Percentiles rank a stretch among this genome's conserved stretches.
phyloP scores from a whole-genome alignment of 2,888 invertebrate species.

The Zeuzera pyrina region DNA sequence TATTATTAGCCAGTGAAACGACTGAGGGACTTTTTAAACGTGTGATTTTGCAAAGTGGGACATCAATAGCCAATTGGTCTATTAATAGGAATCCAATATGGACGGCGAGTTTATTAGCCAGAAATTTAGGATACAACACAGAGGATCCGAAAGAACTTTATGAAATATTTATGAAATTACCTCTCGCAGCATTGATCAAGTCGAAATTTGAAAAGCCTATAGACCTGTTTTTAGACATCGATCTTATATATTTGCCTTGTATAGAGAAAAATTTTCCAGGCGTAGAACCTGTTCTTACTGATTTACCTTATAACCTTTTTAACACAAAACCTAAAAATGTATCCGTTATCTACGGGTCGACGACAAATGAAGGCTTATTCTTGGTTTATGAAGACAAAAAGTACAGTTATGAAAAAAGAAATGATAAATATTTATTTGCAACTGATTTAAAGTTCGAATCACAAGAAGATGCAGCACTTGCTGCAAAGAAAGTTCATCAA shows the following conservation, averaged over 20 bases:
- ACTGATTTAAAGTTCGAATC: slow-evolving; percentile 25
- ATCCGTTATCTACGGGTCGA: slow-evolving; percentile 41
- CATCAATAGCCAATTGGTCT: slow-evolving; percentile 2
- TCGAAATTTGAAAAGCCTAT: slow-evolving; percentile 18
- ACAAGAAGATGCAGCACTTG: slow-evolving; percentile 15
- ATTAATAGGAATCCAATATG: slow-evolving; percentile 6
- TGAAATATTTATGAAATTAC: slow-evolving; percentile 20
- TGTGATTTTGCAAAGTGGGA: slow-evolving; percentile 7
- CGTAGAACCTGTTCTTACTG: slow-evolving; percentile 18
- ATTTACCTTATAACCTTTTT: slow-evolving; percentile 32
- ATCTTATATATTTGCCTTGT: slow-evolving; percentile 24
- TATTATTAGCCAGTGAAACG: not conserved
- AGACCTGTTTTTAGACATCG: slow-evolving; percentile 18
- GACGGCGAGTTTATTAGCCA: not conserved
- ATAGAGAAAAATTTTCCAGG: slow-evolving; percentile 14
- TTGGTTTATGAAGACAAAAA: slow-evolving; percentile 25
- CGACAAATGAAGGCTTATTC: slow-evolving; percentile 47
- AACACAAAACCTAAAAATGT: slow-evolving; percentile 30
- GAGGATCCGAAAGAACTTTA: not conserved
- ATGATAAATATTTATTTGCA: slow-evolving; percentile 45
- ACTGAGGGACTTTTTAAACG: not conserved
- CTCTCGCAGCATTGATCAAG: slow-evolving; percentile 21
- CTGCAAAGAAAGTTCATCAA: slow-evolving; percentile 16
- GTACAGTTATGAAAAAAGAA: slow-evolving; percentile 29
- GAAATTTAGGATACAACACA: not conserved